phyloP scores from a whole-genome alignment of 2,888 invertebrate species.

The Sphaeridia pumilis region DNA sequence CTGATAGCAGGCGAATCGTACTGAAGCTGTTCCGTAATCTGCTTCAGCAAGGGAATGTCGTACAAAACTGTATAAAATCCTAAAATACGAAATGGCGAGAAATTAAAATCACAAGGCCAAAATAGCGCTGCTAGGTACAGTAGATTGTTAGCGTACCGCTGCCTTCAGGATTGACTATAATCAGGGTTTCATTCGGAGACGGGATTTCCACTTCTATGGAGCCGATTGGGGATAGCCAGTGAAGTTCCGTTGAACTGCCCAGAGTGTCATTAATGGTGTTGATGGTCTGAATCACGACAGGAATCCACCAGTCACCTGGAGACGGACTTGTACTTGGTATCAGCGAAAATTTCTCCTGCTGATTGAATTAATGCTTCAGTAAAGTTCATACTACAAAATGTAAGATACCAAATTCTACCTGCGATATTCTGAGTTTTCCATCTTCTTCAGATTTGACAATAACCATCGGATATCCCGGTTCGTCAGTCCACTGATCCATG shows the following conservation, averaged over 20 bases:
- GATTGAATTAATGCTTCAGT: neutral
- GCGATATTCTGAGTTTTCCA: neutral
- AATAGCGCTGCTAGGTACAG: too few relatives aligned
- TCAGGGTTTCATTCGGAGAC: too few relatives aligned
- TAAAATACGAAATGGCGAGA: neutral
- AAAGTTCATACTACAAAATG: neutral
- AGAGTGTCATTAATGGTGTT: too few relatives aligned
- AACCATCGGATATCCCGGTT: conserved; percentile 39
- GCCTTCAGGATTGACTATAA: too few relatives aligned
- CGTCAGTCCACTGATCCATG: conserved; percentile 42
- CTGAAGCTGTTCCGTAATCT: conserved; percentile 4
- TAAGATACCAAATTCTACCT: neutral
- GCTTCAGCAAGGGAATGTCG: neutral
- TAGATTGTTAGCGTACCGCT: too few relatives aligned
- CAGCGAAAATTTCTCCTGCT: conserved; percentile 3
- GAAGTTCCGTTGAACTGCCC: too few relatives aligned
- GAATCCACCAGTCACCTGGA: conserved; percentile 10
- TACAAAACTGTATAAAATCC: conserved; percentile 6
- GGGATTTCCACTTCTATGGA: too few relatives aligned
- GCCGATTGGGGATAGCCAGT: too few relatives aligned
- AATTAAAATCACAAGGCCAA: too few relatives aligned
- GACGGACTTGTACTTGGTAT: neutral
- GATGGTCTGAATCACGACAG: neutral
- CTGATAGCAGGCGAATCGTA: conserved; percentile 1
- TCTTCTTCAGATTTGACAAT: conserved; percentile 21